Evolutionary conservation across 2,797 vertebrate species (phyloP).

Genomic region (Tamandua tetradactyla): DNA sequence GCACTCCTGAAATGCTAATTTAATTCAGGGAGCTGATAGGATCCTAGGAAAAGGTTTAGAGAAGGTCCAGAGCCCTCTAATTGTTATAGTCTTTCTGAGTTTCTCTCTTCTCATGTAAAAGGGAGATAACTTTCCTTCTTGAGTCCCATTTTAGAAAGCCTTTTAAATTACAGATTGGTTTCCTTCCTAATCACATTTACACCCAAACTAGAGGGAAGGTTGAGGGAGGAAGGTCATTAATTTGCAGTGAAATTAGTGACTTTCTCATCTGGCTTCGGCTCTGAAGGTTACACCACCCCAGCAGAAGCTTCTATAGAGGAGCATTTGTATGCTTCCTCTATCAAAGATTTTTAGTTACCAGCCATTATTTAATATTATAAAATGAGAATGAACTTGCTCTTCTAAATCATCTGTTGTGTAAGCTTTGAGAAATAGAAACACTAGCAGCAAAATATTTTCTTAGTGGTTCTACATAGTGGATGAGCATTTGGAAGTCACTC

Average conservation of each 20-base stretch:
- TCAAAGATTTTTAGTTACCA: background rate
- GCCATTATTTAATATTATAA: background rate
- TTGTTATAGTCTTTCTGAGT: background rate
- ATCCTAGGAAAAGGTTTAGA: background rate
- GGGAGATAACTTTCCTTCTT: background rate
- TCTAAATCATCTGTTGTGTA: background rate
- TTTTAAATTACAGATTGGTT: background rate
- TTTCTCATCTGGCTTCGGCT: background rate
- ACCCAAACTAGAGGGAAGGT: background rate
- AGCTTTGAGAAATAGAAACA: background rate
- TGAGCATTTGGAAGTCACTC: background rate
- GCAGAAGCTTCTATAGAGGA: background rate
- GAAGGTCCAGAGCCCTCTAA: background rate
- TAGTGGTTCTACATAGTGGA: background rate
- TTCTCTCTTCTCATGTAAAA: background rate
- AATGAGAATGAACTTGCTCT: background rate
- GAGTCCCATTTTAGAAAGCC: background rate
- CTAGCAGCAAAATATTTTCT: background rate
- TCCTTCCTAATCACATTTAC: background rate
- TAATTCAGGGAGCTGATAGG: background rate
- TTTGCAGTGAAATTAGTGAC: background rate
- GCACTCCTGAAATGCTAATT: background rate
- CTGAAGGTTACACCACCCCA: background rate
- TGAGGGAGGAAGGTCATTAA: background rate
- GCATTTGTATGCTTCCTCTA: background rate